These are phyloP conservation scores for Morone chrysops DNA, from an alignment of 2,113 vertebrate species.

Conservation along the genomic window DNA sequence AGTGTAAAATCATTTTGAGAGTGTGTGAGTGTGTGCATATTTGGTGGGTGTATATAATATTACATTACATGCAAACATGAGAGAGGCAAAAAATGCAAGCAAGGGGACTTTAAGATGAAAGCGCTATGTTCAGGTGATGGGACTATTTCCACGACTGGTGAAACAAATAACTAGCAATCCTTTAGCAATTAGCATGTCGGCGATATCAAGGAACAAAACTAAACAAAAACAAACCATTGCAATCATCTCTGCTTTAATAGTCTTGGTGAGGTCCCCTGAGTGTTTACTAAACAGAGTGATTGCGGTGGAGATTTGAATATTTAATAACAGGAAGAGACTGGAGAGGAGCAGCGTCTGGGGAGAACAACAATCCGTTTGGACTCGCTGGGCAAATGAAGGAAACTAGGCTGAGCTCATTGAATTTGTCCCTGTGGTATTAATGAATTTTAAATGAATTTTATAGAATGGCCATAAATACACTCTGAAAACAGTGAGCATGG, in stretches of 20 bases:
- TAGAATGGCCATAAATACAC: slow-evolving; percentile 68
- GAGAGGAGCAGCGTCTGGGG: slow-evolving; percentile 73
- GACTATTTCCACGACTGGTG: slow-evolving; percentile 25
- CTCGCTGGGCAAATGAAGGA: slow-evolving; percentile 77
- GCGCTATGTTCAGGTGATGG: slow-evolving; percentile 8
- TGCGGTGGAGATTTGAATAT: slow-evolving; percentile 83
- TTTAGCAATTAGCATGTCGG: slow-evolving; percentile 67
- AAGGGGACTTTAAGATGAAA: background rate
- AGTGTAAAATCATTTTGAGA: slow-evolving; percentile 46
- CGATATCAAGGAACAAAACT: slow-evolving; percentile 56
- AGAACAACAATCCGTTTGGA: slow-evolving; percentile 81
- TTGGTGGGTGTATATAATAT: slow-evolving; percentile 24
- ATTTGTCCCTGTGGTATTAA: slow-evolving; percentile 77
- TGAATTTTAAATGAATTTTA: slow-evolving; percentile 79
- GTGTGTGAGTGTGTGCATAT: background rate
- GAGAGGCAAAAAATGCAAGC: background rate
- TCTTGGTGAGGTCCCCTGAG: slow-evolving; percentile 73
- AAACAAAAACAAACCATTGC: slow-evolving; percentile 77
- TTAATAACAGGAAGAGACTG: slow-evolving; percentile 82
- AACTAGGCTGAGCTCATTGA: slow-evolving; percentile 77
- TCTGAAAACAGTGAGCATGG: slow-evolving; percentile 51
- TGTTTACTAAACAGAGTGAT: slow-evolving; percentile 81
- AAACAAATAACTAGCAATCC: slow-evolving; percentile 52
- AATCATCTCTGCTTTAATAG: slow-evolving; percentile 78
- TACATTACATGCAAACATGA: slow-evolving; percentile 32